Conservation (phyloP, 2,113 vertebrate genomes). For the Noctilio leporinus region DNA sequence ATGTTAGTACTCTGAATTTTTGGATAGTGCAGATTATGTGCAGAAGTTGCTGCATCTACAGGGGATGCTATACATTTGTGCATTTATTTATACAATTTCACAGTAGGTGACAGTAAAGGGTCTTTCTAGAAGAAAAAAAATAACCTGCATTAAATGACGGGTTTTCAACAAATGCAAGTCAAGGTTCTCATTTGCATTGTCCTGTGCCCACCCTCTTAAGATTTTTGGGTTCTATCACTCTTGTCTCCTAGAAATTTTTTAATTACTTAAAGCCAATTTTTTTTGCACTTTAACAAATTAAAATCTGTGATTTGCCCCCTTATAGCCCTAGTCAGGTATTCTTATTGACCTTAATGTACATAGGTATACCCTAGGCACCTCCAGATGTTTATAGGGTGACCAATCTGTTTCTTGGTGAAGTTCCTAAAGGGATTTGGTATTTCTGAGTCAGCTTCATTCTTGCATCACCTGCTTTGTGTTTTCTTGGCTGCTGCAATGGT, state of each 20-base stretch:
- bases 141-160: not conserved
- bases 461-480: constrained; percentile 33
- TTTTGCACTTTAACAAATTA: constrained; percentile 7
- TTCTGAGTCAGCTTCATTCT: constrained; percentile 34
- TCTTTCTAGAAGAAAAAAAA: not conserved
- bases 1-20: not conserved
- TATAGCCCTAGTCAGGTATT: not conserved
- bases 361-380: not conserved
- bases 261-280: not conserved
- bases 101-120: not conserved
- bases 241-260: not conserved
- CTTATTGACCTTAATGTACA: not conserved
- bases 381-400: not conserved
- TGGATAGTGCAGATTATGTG: not conserved
- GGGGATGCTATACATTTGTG: not conserved
- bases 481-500: constrained; percentile 10
- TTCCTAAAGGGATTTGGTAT: not conserved
- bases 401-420: not conserved
- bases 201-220: not conserved
- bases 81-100: not conserved
- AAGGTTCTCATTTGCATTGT: not conserved
- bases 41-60: not conserved
- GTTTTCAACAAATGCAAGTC: not conserved
- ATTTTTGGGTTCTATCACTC: not conserved
- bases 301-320: not conserved